phyloP scores from a whole-genome alignment of 2,888 invertebrate genomes.

The Liposcelis brunnea region DNA sequence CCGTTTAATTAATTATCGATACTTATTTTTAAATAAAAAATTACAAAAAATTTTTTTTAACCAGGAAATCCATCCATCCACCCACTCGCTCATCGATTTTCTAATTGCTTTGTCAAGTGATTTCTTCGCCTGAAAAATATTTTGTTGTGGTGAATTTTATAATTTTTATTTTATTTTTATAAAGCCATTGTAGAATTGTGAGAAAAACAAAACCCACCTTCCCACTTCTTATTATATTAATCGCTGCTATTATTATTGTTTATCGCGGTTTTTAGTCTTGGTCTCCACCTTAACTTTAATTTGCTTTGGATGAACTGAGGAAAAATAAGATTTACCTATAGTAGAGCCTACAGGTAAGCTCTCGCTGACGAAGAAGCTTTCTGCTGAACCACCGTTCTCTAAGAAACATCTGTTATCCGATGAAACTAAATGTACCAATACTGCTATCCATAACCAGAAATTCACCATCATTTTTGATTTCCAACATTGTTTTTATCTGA shows the following conservation, averaged over 20 bases:
- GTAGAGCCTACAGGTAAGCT: conserved; percentile 62
- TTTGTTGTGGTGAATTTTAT: background rate
- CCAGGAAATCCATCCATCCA: background rate
- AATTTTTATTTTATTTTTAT: background rate
- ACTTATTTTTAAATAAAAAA: conserved; percentile 1
- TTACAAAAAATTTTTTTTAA: background rate
- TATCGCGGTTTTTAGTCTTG: background rate
- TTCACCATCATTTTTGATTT: background rate
- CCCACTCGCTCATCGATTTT: background rate
- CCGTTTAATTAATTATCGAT: background rate
- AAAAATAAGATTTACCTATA: conserved; percentile 36
- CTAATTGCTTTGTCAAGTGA: background rate
- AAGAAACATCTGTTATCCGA: conserved; percentile 77
- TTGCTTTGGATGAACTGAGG: background rate
- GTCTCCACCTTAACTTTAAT: background rate
- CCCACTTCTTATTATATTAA: no score
- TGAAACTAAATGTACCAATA: conserved; percentile 34
- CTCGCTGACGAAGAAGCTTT: conserved; percentile 80
- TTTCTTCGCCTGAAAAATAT: background rate
- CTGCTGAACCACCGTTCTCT: conserved; percentile 78
- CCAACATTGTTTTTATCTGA: conserved; percentile 2
- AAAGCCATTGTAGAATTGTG: no score
- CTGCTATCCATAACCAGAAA: conserved; percentile 3
- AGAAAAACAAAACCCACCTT: no score
- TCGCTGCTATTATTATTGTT: background rate